Conservation (phyloP, 2,797 vertebrate species). For the Myripristis jacobus region DNA sequence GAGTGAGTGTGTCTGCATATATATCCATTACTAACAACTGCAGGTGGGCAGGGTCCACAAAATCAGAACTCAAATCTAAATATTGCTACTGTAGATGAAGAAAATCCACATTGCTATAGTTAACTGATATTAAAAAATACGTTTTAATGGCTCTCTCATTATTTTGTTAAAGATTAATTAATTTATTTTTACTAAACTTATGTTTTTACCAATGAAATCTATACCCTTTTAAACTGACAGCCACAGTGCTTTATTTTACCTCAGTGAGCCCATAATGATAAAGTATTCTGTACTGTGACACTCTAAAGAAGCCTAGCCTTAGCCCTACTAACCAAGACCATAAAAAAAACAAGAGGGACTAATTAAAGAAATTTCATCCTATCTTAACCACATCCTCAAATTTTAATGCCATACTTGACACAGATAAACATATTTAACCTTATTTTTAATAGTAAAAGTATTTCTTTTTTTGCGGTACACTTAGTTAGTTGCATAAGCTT, state of each 20-base stretch:
- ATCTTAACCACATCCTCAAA: constrained; percentile 21
- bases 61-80: background rate
- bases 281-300: background rate
- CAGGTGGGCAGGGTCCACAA: background rate
- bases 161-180: too few relatives aligned
- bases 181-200: too few relatives aligned
- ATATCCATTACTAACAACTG: background rate
- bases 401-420: constrained; percentile 41
- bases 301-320: background rate
- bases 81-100: background rate
- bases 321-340: background rate
- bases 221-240: background rate
- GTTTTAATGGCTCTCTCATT: too few relatives aligned
- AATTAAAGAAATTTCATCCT: constrained; percentile 35
- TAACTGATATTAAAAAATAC: too few relatives aligned
- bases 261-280: constrained; percentile 5
- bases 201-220: too few relatives aligned
- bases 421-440: constrained; percentile 42
- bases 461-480: too few relatives aligned
- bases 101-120: background rate
- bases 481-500: constrained; percentile 49
- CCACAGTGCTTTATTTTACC: background rate
- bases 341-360: constrained; percentile 10
- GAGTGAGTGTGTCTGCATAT: background rate
- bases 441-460: constrained; percentile 53